Percentiles rank a stretch among this genome's conserved stretches.
phyloP scores from a whole-genome alignment of 2,113 vertebrate species.

The Rhodinocichla rosea region DNA sequence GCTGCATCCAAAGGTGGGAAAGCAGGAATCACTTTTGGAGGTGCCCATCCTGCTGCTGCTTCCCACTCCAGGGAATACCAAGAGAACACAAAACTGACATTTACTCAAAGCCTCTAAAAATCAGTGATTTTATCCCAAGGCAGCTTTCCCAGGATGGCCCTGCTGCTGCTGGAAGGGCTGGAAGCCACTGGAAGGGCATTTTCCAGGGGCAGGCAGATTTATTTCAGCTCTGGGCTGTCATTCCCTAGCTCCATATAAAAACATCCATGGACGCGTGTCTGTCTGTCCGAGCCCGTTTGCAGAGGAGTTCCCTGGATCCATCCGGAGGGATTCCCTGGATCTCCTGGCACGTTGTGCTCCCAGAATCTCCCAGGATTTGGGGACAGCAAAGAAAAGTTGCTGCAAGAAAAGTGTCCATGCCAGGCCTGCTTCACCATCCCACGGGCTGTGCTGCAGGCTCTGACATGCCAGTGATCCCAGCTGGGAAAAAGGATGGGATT shows the following conservation, averaged over 20 bases:
- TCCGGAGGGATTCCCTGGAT: background rate
- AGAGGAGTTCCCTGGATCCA: background rate
- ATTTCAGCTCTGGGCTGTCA: background rate
- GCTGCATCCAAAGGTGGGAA: background rate
- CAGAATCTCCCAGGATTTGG: background rate
- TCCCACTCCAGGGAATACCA: background rate
- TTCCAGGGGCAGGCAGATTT: background rate
- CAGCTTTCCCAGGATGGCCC: background rate
- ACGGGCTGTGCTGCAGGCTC: fast-evolving
- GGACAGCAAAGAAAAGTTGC: background rate
- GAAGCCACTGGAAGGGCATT: background rate
- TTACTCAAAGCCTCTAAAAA: background rate
- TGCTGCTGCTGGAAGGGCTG: background rate
- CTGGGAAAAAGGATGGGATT: background rate
- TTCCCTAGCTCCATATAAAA: background rate
- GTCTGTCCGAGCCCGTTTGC: fast-evolving
- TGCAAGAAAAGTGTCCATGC: fast-evolving
- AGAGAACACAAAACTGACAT: background rate
- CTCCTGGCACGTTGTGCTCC: background rate
- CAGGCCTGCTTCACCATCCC: background rate
- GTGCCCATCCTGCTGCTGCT: fast-evolving
- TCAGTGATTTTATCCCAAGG: background rate
- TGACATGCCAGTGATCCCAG: background rate
- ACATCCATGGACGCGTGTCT: fast-evolving
- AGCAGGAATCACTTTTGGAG: background rate